A percentile compares a stretch with the other conserved stretches of the same genome.
phyloP scores from a whole-genome alignment of 2,113 vertebrate genomes.

The Chaetodon auriga region DNA sequence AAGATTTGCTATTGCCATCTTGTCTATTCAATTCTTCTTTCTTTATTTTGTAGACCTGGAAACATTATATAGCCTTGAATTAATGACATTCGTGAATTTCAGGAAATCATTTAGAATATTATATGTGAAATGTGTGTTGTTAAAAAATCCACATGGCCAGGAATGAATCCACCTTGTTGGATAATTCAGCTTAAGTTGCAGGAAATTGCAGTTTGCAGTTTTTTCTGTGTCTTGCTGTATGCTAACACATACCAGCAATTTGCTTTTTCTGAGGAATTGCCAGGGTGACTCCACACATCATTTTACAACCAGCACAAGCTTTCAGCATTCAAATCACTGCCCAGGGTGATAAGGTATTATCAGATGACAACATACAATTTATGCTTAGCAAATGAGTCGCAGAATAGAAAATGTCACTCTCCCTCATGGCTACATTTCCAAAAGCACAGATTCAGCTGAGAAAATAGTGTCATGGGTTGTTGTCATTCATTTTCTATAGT shows the following conservation, averaged over 20 bases:
- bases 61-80: not conserved
- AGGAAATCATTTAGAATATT: not conserved
- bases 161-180: not conserved
- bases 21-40: not conserved
- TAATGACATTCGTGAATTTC: not conserved
- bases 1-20: not conserved
- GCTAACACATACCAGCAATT: constrained; percentile 41
- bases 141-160: not conserved
- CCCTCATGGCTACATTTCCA: constrained; percentile 26
- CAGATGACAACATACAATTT: constrained; percentile 73
- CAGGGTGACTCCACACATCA: constrained; percentile 44
- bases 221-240: not conserved
- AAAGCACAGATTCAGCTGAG: constrained; percentile 56
- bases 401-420: constrained; percentile 69
- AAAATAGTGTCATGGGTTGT: constrained; percentile 57
- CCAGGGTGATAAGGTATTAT: constrained; percentile 59
- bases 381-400: constrained; percentile 68
- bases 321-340: constrained; percentile 64
- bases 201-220: constrained; percentile 17
- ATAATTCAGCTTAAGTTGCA: constrained; percentile 22
- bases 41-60: not conserved
- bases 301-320: constrained; percentile 52
- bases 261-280: constrained; percentile 34
- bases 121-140: too few relatives aligned
- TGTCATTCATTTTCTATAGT: constrained; percentile 46